Base-by-base conservation (phyloP, 2,888 invertebrate species). In the Ariolimax columbianus region DNA sequence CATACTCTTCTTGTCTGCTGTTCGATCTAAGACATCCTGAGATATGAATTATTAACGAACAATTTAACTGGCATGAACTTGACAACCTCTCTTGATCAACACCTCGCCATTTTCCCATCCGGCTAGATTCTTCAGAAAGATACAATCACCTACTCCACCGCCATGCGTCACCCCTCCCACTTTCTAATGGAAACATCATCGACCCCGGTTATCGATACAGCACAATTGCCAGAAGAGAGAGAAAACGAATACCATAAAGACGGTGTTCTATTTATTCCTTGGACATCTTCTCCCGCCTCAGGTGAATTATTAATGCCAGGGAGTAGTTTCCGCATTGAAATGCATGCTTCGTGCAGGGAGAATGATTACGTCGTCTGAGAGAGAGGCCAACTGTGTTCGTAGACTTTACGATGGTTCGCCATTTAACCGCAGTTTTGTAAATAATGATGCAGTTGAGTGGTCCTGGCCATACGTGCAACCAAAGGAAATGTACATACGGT, bases 271-370 rank as follows among this genome's bases (percentile, higher is more conserved):
- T 43, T 43, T 73, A 30, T 43, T 43, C 1, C 73, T n/a, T 30
- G 7, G n/a, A 26, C 4, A 73, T 43, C 14, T n/a, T 7, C 47
- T 26, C 6, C 14, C 2, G 9, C 73, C 9, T 11, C 30, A 47
- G 11, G 47, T 73, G 73, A 73, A 43, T 73, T 43, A 73, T 73
- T 73, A 73, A 43, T n/a, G 73, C 6, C 3, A n/a, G 43, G 6
- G 40, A 40, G 40, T 9, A 40, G 40, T 23, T 38, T 26, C 30
- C 23, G 26, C 72, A 40, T 6, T 1, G 72, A 72, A 36, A 72
- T 43, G n/a, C 40, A 40, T 26, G 30, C 63, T 6, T 30, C 30
- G 3, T 6, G 55, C 47, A 47, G 14, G 23, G 23, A 19, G 23
- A 55, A 55, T 55, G 23, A 17, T 55, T 55, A 23, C 23, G 55